Base-by-base conservation (phyloP, 2,888 invertebrate species). In the Malacosoma neustria region DNA sequence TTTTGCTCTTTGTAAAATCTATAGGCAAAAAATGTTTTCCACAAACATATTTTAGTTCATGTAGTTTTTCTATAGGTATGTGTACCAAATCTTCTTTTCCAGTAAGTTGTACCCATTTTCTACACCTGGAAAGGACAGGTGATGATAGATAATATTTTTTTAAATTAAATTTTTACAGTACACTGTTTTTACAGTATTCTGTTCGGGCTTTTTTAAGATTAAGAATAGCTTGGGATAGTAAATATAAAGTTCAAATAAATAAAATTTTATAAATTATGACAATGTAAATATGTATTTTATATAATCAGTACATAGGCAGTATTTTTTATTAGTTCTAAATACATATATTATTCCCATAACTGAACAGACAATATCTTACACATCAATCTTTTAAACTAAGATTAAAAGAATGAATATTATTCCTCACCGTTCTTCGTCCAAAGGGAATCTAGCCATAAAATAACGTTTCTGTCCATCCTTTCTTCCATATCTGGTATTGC, bases 11-110 rank as follows among this genome's bases (percentile, higher is more conserved):
- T 3, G 32, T 36, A 9, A 39, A 42, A 31, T 37, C 14, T 9
- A 33, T 37, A 11, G 11, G 4, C n/a, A 11, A 7, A 33, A 41
- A 41, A 30, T 41, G 41, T 4, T 32, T 34, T 9, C 36, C 41
- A 32, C 38, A 41, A 22, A 39, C 7, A 32, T 36, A 7, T 34
- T 39, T 41, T 13, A 39, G 34, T 38, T 34, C 29, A 4, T 39
- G 13, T 13, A 42, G 15, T 33, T 37, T 42, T 37, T 37, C 42
- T 13, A 42, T 37, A 11, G 42, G 37, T 5, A 42, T 29, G 29
- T 39, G 33, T 1, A 29, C 34, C 15, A 39, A 39, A 29, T 41
- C 35, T 11, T 22, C 22, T 22, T 22, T 22, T 22, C 6, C 22
- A 3, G 4, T 22, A 22, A 9, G 2, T 22, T 22, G 5, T 7